These are phyloP conservation scores for Hoplodrina blanda DNA, from an alignment of 2,888 invertebrate genomes.

Conservation along the genomic window DNA sequence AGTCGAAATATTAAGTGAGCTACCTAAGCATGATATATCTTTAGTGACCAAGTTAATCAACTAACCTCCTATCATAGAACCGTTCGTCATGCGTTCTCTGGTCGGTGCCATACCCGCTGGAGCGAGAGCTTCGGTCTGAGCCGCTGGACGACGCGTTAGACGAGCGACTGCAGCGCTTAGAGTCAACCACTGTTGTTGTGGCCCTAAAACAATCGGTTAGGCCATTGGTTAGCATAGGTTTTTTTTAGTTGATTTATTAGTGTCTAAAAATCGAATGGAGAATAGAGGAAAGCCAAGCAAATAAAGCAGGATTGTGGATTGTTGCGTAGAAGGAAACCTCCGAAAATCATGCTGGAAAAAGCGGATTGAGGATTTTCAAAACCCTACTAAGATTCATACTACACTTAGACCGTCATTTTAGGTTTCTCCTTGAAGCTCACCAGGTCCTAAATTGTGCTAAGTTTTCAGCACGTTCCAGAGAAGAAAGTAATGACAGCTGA, in stretches of 20 bases:
- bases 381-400: no score
- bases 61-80: constrained; percentile 83
- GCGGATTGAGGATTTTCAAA: no score
- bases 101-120: constrained; percentile 87
- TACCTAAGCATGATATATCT: background rate
- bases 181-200: constrained; percentile 70
- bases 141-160: constrained; percentile 87
- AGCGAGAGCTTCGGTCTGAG: constrained; percentile 85
- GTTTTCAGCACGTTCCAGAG: background rate
- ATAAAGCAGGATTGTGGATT: no score
- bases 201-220: constrained; percentile 63
- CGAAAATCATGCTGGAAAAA: no score
- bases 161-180: constrained; percentile 85
- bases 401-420: background rate
- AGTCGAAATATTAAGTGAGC: background rate
- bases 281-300: background rate
- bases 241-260: constrained; percentile 5
- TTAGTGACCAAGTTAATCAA: background rate
- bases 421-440: no score
- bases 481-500: background rate
- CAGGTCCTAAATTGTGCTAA: background rate
- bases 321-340: no score
- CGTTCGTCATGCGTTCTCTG: constrained; percentile 81
- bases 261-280: no score
- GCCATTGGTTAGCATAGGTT: constrained; percentile 20